Base-by-base conservation (phyloP, 2,888 invertebrate species). In the Esperia sulphurella region DNA sequence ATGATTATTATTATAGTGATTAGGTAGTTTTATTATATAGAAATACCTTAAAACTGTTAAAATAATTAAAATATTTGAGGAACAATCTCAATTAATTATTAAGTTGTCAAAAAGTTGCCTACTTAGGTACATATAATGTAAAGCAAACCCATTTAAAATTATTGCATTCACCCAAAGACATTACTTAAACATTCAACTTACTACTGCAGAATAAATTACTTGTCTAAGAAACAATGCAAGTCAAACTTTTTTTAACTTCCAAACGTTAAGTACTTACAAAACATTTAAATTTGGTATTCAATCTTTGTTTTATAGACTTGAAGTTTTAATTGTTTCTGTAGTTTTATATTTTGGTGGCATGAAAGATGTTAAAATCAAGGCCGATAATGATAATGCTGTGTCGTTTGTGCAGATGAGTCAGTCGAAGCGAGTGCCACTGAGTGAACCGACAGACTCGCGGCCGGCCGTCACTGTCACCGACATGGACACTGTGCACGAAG, bases 401-500 rank as follows among this genome's bases (percentile, higher is more conserved):
- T 55, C 57, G 46, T 59, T 53, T 72, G 65, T 68, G 54, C 63
- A 88, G 88, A 89, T 89, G 88, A 87, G 75, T 76, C 79, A 82
- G 43, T 61, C 70, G 50, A 83, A 77, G 64, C 76, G 81, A 51
- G 67, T 66, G 48, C 71, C 80, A 60, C 71, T 79, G 61, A 68
- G 73, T 54, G 85, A 84, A 53, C 61, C 75, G 63, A 68, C 58
- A 55, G 86, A 85, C 55, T 49, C 71, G 60, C 78, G 81, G 48
- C 85, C 87, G 50, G 75, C 69, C 55, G 79, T 86, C 68, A 80
- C 81, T 30, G 71, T 87, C 54, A 84, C 85, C 14, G 89, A 89
- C 64, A 89, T 89, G 89, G 89, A 89, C 59, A 87, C 89, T 3
- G 88, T 89, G 21, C 87, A 87, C 47, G 89, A 89, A 60, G 89